Conservation (phyloP, 2,113 vertebrate genomes). For the Dipodomys stephensi region DNA sequence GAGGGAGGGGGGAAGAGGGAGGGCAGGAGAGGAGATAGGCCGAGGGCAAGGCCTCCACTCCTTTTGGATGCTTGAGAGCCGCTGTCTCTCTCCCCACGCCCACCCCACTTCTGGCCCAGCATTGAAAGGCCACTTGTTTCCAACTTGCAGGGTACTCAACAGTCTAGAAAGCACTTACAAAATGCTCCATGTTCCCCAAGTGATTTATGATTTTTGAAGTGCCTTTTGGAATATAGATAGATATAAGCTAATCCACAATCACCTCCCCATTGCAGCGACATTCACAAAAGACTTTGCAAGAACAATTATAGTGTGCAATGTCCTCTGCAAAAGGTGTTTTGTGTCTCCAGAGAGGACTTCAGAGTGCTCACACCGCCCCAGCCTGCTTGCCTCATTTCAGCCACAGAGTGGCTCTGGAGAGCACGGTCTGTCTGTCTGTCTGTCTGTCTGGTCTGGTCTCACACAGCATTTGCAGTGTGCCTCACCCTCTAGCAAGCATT, state of each 20-base stretch:
- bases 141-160: background rate
- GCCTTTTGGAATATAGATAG: slow-evolving; percentile 49
- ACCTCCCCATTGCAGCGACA: slow-evolving; percentile 8
- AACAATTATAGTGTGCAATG: background rate
- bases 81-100: background rate
- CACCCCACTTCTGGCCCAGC: background rate
- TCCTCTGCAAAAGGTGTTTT: background rate
- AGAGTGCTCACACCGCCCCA: background rate
- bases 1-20: background rate
- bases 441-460: background rate
- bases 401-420: background rate
- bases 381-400: background rate
- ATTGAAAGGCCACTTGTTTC: slow-evolving; percentile 51
- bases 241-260: slow-evolving; percentile 40
- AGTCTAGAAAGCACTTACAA: slow-evolving; percentile 49
- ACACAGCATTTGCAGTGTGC: too few relatives aligned
- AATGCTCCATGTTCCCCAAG: slow-evolving; percentile 28
- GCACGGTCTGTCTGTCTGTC: too few relatives aligned
- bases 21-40: background rate
- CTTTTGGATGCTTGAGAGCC: background rate
- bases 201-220: slow-evolving; percentile 58
- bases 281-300: slow-evolving; percentile 52
- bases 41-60: background rate
- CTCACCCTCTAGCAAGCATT: background rate
- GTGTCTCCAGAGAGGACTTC: slow-evolving; percentile 26